Evolutionary conservation across 2,113 vertebrate species (phyloP), one percentile per base, ranked within the genome.

Genomic region (Abramis brama): DNA sequence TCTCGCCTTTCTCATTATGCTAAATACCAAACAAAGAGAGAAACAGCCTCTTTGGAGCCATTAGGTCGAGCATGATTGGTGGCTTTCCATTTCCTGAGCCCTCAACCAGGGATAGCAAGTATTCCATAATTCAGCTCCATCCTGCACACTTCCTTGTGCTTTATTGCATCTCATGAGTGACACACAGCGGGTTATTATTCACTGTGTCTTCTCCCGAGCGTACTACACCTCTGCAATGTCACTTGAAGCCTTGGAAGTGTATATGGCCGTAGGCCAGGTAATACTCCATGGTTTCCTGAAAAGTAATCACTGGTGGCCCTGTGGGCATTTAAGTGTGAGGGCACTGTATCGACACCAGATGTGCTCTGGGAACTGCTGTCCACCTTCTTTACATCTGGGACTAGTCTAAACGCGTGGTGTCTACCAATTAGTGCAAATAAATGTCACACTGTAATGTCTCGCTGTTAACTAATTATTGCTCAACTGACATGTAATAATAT

Each of bases 21-120:
- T 91, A 87, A 86, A 78, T 86, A 74, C 83, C 66, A 91, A 92
- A 93, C 89, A 90, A 91, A 92, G 91, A 93, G 86, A 90, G 91
- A 91, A 89, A 78, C 78, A 8, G 77, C 66, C 89, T 91, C 90
- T 66, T 17, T 30, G 75, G 62, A 84, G 80, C 86, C 90, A 89
- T 92, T 91, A 91, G 88, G 87, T 88, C 73, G 71, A 78, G 86
- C 27, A 77, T 90, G 87, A 94, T 93, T 87, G 91, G 87, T 92
- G 90, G 85, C 88, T 90, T 91, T 91, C 90, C 89, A 93, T 93
- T 92, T 87, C 75, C 74, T 90, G 90, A 57, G 89, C 86, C 77
- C 85, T 91, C 91, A 90, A 89, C 89, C 88, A 68, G 75, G n/a
- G 86, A 90, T 85, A 79, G 85, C 82, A 85, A 85, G 80, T 50